Conservation (phyloP, 2,797 vertebrate species). For the Novumbra hubbsi region DNA sequence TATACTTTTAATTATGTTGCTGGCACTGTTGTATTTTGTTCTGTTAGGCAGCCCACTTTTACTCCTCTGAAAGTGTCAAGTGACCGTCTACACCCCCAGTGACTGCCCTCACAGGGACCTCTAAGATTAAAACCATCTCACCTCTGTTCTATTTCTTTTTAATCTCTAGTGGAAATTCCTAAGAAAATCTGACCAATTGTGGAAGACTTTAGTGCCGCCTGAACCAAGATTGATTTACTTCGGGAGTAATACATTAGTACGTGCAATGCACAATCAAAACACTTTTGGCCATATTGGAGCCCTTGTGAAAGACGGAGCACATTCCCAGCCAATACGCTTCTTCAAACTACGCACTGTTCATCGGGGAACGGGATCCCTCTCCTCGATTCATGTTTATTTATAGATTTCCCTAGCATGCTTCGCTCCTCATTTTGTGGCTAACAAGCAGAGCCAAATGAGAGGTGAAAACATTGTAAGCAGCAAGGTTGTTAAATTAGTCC, state of each 20-base stretch:
- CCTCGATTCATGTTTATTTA: slow-evolving; percentile 72
- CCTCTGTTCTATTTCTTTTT: not conserved
- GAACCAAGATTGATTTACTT: not conserved
- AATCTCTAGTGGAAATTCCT: too few species aligned
- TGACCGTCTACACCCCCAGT: not conserved
- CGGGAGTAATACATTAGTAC: not conserved
- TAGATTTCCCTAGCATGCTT: slow-evolving; percentile 51
- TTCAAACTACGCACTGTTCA: slow-evolving; percentile 62
- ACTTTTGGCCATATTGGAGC: not conserved
- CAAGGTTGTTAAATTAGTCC: slow-evolving; percentile 44
- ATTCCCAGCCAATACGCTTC: slow-evolving; percentile 40
- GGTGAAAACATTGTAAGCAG: slow-evolving; percentile 62
- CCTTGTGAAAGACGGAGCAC: not conserved
- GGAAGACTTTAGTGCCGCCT: too few species aligned
- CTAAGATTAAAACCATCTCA: not conserved
- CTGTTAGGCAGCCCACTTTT: not conserved
- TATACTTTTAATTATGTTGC: not conserved
- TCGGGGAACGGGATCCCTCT: slow-evolving; percentile 51
- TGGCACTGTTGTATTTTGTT: not conserved
- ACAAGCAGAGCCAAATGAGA: slow-evolving; percentile 68
- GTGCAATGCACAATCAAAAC: not conserved
- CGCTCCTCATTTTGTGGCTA: slow-evolving; percentile 64
- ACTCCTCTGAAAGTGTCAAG: not conserved
- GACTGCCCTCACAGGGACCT: not conserved
- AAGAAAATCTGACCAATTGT: too few species aligned